Evolutionary conservation across 2,113 vertebrate genomes (phyloP), one percentile per base, ranked within the genome.

Genomic region (Rhizomys pruinosus): DNA sequence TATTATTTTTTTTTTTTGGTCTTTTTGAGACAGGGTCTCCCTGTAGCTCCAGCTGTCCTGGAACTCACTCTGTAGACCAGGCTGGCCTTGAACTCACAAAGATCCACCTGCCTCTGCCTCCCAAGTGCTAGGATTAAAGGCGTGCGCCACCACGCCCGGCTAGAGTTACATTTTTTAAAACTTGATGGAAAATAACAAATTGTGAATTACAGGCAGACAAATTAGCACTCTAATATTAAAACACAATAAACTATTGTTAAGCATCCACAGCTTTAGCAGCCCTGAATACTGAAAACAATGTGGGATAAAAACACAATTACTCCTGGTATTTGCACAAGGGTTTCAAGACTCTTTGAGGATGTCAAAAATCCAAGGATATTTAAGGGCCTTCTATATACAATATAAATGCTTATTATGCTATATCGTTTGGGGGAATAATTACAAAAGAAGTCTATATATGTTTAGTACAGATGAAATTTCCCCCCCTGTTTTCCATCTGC

Each of bases 111-210:
- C n/a, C n/a, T n/a, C n/a, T n/a, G n/a, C n/a, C n/a, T n/a, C n/a
- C n/a, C n/a, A n/a, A n/a, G n/a, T n/a, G n/a, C n/a, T n/a, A n/a
- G n/a, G n/a, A n/a, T n/a, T n/a, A n/a, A n/a, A n/a, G n/a, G n/a
- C n/a, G n/a, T n/a, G n/a, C n/a, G n/a, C n/a, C n/a, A n/a, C n/a
- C n/a, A n/a, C n/a, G n/a, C n/a, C n/a, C n/a, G n/a, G n/a, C n/a
- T 52, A 52, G 47, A 52, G 47, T 52, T 52, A 11, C 11, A 52
- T 52, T 52, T 76, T 39, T 85, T 72, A 85, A 80, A 39, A 77
- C 13, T n/a, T 79, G 63, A 69, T 78, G 39, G 39, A 71, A 85
- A 87, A 76, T 55, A 92, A 94, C 47, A 55, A 89, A 76, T 17
- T 72, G 37, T 71, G 74, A 87, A 87, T 92, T 69, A 87, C 29